Conservation (phyloP, 2,113 vertebrate species). For the Gymnorhina tibicen region DNA sequence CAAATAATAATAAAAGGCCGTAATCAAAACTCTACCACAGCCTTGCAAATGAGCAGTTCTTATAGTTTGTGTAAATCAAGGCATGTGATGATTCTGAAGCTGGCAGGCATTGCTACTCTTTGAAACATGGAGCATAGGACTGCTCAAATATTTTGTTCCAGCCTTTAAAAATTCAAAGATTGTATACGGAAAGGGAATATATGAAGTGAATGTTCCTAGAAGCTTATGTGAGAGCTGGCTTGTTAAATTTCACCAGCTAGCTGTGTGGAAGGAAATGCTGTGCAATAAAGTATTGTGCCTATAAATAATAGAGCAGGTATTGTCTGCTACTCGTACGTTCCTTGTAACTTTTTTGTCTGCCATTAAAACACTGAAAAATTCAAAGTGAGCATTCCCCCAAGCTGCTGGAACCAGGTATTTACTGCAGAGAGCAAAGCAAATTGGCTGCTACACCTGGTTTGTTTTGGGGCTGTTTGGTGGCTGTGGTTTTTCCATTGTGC, state of each 20-base stretch:
- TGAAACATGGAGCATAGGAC: neutral
- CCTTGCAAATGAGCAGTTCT: neutral
- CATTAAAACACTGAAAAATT: slow-evolving; percentile 2
- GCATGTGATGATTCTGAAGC: neutral
- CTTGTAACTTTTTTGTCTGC: neutral
- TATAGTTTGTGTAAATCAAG: neutral
- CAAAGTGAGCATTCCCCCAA: neutral
- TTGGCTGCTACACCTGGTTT: neutral
- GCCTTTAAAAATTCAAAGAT: neutral
- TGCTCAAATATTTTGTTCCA: slow-evolving; percentile 33
- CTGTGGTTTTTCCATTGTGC: neutral
- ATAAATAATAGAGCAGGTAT: neutral
- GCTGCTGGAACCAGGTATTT: neutral
- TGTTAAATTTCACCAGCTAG: slow-evolving; percentile 5
- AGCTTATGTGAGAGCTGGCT: neutral
- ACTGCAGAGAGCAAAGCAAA: neutral
- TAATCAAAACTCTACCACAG: neutral
- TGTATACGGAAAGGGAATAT: neutral
- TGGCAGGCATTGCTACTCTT: neutral
- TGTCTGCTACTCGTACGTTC: neutral
- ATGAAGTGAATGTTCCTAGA: neutral
- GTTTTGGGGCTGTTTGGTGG: neutral
- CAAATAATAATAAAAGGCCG: neutral
- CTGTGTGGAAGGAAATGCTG: neutral
- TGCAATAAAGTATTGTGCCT: slow-evolving; percentile 1